Percentiles rank a stretch among this genome's conserved stretches.
These are phyloP conservation scores for Porites divaricata DNA, from an alignment of 92 coral and sea anemone genomes.

Conservation along the genomic window DNA sequence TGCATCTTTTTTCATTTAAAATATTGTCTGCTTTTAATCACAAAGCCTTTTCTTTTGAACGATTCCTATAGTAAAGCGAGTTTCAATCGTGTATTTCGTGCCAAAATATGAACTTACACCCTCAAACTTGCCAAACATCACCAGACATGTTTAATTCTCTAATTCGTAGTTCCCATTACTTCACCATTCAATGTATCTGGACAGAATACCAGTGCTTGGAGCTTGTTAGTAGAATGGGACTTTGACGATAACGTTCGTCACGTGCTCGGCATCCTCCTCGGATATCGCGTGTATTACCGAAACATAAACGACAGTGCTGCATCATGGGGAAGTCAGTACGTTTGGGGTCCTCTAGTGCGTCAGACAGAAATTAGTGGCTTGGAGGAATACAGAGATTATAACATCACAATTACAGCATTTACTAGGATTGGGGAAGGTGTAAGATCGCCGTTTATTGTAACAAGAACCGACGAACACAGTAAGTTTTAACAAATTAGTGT, in stretches of 20 bases:
- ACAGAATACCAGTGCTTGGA: conserved; percentile 50
- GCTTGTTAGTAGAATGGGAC: conserved; percentile 47
- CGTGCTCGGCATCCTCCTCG: conserved; percentile 71
- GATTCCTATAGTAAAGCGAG: too few species aligned
- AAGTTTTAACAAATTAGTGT: not conserved
- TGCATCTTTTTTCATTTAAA: too few species aligned
- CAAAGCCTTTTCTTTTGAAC: too few species aligned
- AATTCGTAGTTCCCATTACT: conserved; percentile 41
- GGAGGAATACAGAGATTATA: conserved; percentile 63
- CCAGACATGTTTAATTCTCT: not conserved
- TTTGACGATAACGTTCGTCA: conserved; percentile 57
- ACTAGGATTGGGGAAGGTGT: conserved; percentile 71
- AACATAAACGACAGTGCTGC: conserved; percentile 32
- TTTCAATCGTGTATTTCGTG: not conserved
- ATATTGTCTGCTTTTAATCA: too few species aligned
- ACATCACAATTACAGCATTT: conserved; percentile 66
- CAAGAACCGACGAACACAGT: conserved; percentile 78
- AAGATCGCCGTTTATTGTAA: conserved; percentile 25
- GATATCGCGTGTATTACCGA: conserved; percentile 56
- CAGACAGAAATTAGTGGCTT: conserved; percentile 19
- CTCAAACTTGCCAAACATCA: not conserved
- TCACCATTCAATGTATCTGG: conserved; percentile 51
- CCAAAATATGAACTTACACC: not conserved
- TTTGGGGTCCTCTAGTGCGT: conserved; percentile 28
- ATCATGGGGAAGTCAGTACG: conserved; percentile 11